Evolutionary conservation across 2,113 vertebrate species (phyloP).

Genomic region (Tachycineta bicolor): DNA sequence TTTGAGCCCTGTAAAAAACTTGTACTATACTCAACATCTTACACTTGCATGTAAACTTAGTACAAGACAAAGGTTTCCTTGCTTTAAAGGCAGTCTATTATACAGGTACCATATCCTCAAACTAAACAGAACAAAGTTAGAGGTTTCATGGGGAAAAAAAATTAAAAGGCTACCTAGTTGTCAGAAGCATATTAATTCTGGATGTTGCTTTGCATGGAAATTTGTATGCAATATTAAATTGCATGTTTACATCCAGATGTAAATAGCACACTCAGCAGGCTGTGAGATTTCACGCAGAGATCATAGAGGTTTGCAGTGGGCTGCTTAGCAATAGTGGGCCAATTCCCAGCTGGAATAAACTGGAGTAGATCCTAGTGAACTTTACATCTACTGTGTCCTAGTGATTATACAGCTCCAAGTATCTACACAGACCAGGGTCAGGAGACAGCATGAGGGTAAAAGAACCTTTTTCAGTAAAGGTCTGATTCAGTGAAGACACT

Average conservation of each 20-base stretch:
- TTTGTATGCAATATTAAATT: not conserved
- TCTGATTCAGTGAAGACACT: not conserved
- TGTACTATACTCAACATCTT: not conserved
- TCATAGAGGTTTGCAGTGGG: not conserved
- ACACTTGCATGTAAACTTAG: not conserved
- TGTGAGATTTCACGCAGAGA: not conserved
- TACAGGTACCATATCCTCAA: not conserved
- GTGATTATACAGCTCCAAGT: not conserved
- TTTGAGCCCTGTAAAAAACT: not conserved
- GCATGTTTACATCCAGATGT: not conserved
- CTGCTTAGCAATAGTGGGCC: not conserved
- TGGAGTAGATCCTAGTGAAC: not conserved
- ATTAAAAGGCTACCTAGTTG: not conserved
- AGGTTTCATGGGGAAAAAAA: not conserved
- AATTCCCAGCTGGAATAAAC: not conserved
- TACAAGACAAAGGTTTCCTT: not conserved
- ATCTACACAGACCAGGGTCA: not conserved
- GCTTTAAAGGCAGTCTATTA: not conserved
- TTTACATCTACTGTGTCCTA: not conserved
- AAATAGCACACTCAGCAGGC: not conserved
- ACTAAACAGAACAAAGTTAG: not conserved
- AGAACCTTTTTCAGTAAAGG: not conserved
- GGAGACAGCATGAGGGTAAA: not conserved
- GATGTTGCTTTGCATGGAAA: rapidly evolving
- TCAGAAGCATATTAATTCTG: not conserved